phyloP scores from a whole-genome alignment of 1,140 invertebrate genomes.

The Ceratina calcarata region DNA sequence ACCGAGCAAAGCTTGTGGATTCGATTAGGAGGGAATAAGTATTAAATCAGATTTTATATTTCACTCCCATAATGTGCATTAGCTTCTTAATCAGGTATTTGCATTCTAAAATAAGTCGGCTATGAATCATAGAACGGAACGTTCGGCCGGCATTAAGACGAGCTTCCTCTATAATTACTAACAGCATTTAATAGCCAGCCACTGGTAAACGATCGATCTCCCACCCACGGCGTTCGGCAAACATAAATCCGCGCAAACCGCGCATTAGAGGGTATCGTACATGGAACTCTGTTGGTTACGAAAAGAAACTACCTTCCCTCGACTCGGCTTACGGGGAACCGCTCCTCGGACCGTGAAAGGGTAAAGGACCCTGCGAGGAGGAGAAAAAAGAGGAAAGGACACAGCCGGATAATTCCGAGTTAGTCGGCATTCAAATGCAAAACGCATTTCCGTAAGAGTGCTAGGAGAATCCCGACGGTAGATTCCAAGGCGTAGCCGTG shows the following conservation, averaged over 20 bases:
- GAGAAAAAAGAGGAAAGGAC: conserved; percentile 7
- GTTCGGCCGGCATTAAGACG: background rate
- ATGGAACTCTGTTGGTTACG: no score
- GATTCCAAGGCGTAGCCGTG: conserved; percentile 7
- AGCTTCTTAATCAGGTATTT: no score
- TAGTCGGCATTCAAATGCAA: conserved; percentile 26
- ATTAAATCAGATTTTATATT: no score
- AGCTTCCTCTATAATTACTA: background rate
- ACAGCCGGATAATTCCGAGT: conserved; percentile 22
- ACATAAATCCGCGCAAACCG: background rate
- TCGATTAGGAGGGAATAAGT: no score
- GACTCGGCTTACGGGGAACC: background rate
- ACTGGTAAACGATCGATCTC: background rate
- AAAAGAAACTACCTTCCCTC: background rate
- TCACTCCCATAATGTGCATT: no score
- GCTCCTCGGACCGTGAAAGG: conserved; percentile 15
- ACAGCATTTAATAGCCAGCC: background rate
- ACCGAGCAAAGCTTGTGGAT: no score
- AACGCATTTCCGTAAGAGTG: conserved; percentile 15
- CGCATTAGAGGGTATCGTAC: background rate
- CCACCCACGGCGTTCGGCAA: background rate
- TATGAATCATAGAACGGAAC: no score
- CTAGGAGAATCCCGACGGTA: background rate
- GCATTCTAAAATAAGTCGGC: no score
- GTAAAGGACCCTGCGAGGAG: background rate